These are phyloP conservation scores for Pseudanteris insignis DNA, from an alignment of 2,888 invertebrate species.

Conservation along the genomic window DNA sequence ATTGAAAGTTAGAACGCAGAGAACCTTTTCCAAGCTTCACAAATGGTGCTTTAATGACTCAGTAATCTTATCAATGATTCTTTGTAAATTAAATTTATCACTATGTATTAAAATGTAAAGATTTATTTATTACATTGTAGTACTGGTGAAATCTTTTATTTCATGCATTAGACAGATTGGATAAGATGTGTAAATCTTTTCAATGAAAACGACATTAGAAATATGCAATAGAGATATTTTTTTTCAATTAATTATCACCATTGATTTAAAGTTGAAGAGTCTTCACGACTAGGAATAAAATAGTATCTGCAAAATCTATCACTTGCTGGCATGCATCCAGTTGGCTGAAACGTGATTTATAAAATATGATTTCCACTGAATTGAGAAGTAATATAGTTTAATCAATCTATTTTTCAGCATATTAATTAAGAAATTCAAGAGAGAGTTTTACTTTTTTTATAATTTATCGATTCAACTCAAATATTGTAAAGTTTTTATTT, in stretches of 20 bases:
- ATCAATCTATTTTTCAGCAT: background rate
- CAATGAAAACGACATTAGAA: too few species aligned
- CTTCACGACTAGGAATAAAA: slow-evolving; percentile 20
- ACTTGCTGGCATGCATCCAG: slow-evolving; percentile 9
- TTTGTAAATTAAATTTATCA: slow-evolving; percentile 9
- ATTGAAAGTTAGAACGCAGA: too few species aligned
- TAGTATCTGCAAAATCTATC: slow-evolving; percentile 20
- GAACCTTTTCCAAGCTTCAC: background rate
- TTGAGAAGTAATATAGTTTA: slow-evolving; percentile 4
- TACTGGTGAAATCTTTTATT: background rate
- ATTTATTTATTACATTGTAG: slow-evolving; percentile 9
- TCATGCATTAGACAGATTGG: too few species aligned
- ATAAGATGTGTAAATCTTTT: too few species aligned
- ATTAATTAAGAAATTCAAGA: too few species aligned
- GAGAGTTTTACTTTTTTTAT: too few species aligned
- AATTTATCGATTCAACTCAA: too few species aligned
- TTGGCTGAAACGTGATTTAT: slow-evolving; percentile 15
- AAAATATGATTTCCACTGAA: slow-evolving; percentile 11
- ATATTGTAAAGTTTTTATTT: too few species aligned
- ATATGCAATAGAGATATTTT: too few species aligned
- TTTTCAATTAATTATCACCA: background rate
- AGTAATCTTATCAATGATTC: slow-evolving; percentile 14
- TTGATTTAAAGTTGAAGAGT: slow-evolving; percentile 1
- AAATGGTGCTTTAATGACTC: slow-evolving; percentile 8
- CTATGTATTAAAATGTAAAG: slow-evolving; percentile 3